Conservation (phyloP, 2,888 invertebrate genomes). For the Carcina quercana region DNA sequence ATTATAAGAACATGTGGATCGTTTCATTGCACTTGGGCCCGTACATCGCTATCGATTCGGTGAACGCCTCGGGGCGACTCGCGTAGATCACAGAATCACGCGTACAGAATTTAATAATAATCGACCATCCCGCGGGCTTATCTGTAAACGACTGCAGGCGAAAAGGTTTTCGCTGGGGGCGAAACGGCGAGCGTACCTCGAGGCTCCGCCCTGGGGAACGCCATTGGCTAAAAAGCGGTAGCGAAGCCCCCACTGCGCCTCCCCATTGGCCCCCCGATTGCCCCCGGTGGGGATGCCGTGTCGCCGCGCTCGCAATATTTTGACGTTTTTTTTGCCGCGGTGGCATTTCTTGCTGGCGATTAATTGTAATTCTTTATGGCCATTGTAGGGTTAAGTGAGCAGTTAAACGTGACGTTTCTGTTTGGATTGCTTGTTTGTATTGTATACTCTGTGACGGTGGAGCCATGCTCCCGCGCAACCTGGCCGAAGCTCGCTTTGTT, state of each 20-base stretch:
- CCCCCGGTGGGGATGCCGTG: constrained; percentile 48
- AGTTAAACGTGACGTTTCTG: constrained; percentile 52
- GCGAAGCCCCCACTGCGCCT: constrained; percentile 40
- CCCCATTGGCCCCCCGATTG: constrained; percentile 57
- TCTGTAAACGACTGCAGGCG: constrained; percentile 74
- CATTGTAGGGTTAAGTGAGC: constrained; percentile 71
- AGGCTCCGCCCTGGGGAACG: constrained; percentile 66
- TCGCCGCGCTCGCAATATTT: constrained; percentile 58
- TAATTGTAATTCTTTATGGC: constrained; percentile 72
- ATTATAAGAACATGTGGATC: constrained; percentile 26
- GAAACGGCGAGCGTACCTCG: constrained; percentile 62
- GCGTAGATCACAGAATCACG: constrained; percentile 61
- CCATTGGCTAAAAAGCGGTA: constrained; percentile 62
- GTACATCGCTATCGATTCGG: constrained; percentile 60
- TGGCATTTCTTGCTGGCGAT: constrained; percentile 68
- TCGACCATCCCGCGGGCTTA: constrained; percentile 73
- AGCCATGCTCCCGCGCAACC: too few relatives aligned
- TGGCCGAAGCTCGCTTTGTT: constrained; percentile 33
- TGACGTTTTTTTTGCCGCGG: constrained; percentile 65
- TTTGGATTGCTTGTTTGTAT: constrained; percentile 41
- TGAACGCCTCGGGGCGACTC: constrained; percentile 49
- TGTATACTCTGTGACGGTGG: too few relatives aligned
- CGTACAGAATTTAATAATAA: constrained; percentile 67
- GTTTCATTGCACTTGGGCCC: constrained; percentile 36
- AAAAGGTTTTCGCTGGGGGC: constrained; percentile 73